Base-by-base conservation (phyloP, 2,113 vertebrate genomes). In the Silurus glanis region DNA sequence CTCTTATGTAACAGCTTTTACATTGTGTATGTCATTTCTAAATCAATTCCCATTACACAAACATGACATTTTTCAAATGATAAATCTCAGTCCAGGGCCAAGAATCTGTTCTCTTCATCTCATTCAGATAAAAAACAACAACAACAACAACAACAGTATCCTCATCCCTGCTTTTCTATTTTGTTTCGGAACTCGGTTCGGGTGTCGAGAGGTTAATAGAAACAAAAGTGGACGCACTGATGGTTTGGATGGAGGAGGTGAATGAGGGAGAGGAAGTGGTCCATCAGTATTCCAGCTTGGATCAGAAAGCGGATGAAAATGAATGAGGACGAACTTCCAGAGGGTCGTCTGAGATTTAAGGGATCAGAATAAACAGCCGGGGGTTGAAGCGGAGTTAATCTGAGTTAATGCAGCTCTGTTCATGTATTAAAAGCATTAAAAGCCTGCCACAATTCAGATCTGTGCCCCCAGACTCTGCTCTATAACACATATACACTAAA, bases 281-380 rank as follows among this genome's bases (percentile, higher is more conserved):
- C 58, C 45, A 45, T n/a, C 37, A 21, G 80, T 85, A 58, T 84
- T 86, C 56, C 12, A 13, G 25, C 62, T 59, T 19, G 37, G 25
- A 83, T 62, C 7, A 14, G 2, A 85, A 53, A 82, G 67, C 58
- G 28, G 55, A 21, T 17, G 47, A 76, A 67, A 84, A 28, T 64
- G 79, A 66, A 37, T 23, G 58, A 37, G 79, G 72, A 80, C 47
- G 19, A 80, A 84, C 81, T 72, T 83, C 87, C 88, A 71, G 80
- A 83, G 75, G 67, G 84, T 81, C 80, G 76, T 85, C 76, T 87
- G 85, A 85, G 82, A 83, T 88, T 85, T 87, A 81, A 80, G 37
- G 80, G 85, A 89, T 90, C 83, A 83, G 75, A 85, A 55, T 56
- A 88, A 88, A 90, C 66, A 84, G 74, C 89, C 87, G 56, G 17